Evolutionary conservation across 2,113 vertebrate genomes (phyloP).

Genomic region (Miniopterus natalensis): DNA sequence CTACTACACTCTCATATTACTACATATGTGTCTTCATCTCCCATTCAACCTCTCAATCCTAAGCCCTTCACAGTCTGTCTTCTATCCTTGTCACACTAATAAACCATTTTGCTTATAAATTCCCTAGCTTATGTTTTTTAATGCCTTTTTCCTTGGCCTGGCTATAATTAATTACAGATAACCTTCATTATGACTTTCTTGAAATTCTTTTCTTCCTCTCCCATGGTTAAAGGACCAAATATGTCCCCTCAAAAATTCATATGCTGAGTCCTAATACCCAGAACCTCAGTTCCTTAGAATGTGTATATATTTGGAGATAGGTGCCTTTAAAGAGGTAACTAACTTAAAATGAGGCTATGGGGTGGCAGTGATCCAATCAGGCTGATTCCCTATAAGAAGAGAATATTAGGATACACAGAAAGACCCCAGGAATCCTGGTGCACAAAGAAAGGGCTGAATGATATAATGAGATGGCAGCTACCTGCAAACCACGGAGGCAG

Average conservation of each 20-base stretch:
- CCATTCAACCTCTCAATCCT: not conserved
- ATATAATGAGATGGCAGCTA: not conserved
- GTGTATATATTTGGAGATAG: not conserved
- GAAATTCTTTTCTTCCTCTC: not conserved
- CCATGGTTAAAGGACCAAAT: not conserved
- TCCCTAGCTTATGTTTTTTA: not conserved
- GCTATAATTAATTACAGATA: not conserved
- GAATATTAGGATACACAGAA: not conserved
- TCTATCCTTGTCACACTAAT: not conserved
- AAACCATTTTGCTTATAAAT: not conserved
- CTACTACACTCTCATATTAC: not conserved
- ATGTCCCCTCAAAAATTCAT: not conserved
- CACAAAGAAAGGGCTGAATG: not conserved
- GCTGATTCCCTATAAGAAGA: not conserved
- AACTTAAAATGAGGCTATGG: not conserved
- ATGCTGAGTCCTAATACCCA: not conserved
- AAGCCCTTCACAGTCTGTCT: not conserved
- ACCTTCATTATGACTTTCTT: not conserved
- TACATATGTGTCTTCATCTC: not conserved
- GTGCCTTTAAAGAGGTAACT: not conserved
- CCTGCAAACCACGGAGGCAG: not conserved
- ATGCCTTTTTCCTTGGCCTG: not conserved
- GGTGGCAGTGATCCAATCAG: not conserved
- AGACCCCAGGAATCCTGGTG: no score
- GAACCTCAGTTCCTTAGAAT: not conserved